Conservation (phyloP, 2,797 vertebrate species). For the Synaphobranchus kaupii region DNA sequence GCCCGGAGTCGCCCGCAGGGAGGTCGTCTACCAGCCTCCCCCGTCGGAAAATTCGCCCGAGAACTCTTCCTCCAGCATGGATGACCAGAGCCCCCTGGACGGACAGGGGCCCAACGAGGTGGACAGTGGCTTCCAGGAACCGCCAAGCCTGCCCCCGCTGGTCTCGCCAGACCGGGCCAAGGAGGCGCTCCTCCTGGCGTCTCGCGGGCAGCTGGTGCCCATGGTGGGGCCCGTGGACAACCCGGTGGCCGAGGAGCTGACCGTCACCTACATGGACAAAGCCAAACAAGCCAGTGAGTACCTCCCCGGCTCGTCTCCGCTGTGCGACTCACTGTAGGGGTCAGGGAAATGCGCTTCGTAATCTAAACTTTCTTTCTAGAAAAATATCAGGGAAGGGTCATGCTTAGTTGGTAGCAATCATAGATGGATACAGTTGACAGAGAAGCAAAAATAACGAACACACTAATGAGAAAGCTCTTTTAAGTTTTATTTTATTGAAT, state of each 20-base stretch:
- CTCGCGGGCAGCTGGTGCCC: conserved; percentile 86
- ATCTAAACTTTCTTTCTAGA: neutral
- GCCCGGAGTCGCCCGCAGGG: conserved; percentile 74
- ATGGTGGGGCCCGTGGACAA: conserved; percentile 95
- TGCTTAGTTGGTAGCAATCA: no score
- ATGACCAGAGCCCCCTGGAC: conserved; percentile 73
- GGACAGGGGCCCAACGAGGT: conserved; percentile 63
- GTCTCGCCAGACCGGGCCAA: conserved; percentile 82
- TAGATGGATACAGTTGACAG: neutral
- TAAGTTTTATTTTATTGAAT: no score
- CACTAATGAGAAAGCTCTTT: neutral
- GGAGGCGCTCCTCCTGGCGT: conserved; percentile 78
- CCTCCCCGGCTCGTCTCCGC: neutral
- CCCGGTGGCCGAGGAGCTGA: conserved; percentile 91
- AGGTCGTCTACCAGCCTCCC: conserved; percentile 75
- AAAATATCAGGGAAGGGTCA: no score
- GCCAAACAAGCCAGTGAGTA: conserved; percentile 99
- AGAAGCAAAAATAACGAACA: neutral
- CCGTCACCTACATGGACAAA: conserved; percentile 89
- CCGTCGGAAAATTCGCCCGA: conserved; percentile 74
- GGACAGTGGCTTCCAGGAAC: conserved; percentile 75
- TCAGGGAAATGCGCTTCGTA: neutral
- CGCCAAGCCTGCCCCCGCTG: conserved; percentile 62
- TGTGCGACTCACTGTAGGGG: neutral
- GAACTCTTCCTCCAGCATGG: conserved; percentile 75